Evolutionary conservation across 1,140 invertebrate genomes (phyloP).

Genomic region (Drosophila parabipectinata): DNA sequence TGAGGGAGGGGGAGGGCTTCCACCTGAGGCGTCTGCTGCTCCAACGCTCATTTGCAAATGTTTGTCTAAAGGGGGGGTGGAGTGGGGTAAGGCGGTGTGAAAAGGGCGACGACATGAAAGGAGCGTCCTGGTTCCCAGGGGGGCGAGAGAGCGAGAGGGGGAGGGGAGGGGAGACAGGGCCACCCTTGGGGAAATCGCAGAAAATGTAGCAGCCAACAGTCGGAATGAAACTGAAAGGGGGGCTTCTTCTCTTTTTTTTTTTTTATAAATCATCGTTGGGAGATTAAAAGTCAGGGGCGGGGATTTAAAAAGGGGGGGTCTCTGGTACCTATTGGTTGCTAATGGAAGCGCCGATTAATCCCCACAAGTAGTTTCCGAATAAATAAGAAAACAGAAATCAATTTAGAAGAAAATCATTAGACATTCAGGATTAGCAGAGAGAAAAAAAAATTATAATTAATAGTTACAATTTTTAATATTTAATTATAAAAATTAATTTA

Average conservation of each 20-base stretch:
- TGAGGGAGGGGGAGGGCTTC: neutral
- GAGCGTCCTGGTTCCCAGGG: neutral
- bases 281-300: neutral
- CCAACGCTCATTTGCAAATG: conserved; percentile 73
- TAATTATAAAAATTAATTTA: too few species aligned
- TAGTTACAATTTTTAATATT: too few species aligned
- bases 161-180: neutral
- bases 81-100: conserved; percentile 45
- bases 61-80: conserved; percentile 44
- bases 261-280: neutral
- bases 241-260: neutral
- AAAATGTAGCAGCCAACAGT: conserved; percentile 27
- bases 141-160: neutral
- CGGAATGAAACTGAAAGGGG: conserved; percentile 15
- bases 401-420: neutral
- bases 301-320: neutral
- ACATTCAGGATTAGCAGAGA: neutral
- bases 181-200: conserved; percentile 55
- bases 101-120: conserved; percentile 26
- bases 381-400: neutral
- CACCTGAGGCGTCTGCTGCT: neutral
- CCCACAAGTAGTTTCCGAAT: neutral
- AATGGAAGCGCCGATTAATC: neutral
- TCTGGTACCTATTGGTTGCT: neutral
- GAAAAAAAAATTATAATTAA: too few species aligned